These are phyloP conservation scores for Psittacara wagleri DNA, from an alignment of 2,113 vertebrate genomes.

Conservation along the genomic window DNA sequence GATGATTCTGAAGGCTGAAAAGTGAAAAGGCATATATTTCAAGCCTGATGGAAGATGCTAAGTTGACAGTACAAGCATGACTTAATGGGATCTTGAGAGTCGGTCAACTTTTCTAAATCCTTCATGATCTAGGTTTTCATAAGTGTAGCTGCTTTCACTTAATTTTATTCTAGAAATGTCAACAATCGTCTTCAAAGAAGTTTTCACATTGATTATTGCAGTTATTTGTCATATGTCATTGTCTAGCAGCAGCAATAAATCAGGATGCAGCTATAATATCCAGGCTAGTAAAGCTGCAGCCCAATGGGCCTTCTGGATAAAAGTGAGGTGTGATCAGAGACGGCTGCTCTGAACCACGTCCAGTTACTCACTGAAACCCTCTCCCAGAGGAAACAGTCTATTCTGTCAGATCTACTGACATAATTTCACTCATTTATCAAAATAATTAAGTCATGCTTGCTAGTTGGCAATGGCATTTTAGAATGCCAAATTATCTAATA, in stretches of 20 bases:
- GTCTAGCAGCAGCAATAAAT: neutral
- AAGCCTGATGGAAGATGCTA: neutral
- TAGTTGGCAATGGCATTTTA: neutral
- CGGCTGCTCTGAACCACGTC: rapidly evolving
- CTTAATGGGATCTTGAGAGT: neutral
- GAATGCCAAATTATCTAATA: neutral
- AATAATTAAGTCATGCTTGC: neutral
- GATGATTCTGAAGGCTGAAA: neutral
- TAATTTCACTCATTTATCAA: neutral
- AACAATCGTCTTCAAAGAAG: neutral
- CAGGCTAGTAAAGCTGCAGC: neutral
- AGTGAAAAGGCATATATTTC: neutral
- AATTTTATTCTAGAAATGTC: neutral
- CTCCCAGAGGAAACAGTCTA: neutral
- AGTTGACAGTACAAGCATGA: neutral
- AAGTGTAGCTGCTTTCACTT: neutral
- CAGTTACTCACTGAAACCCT: neutral
- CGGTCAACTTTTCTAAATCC: neutral
- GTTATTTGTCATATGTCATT: neutral
- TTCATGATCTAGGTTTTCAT: neutral
- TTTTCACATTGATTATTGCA: neutral
- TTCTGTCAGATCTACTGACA: neutral
- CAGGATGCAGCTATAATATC: neutral
- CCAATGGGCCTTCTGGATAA: neutral
- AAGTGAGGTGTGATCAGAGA: neutral